These are phyloP conservation scores for Mormyrus proboscirostris DNA, from an alignment of 2,797 vertebrate genomes.

Conservation along the genomic window DNA sequence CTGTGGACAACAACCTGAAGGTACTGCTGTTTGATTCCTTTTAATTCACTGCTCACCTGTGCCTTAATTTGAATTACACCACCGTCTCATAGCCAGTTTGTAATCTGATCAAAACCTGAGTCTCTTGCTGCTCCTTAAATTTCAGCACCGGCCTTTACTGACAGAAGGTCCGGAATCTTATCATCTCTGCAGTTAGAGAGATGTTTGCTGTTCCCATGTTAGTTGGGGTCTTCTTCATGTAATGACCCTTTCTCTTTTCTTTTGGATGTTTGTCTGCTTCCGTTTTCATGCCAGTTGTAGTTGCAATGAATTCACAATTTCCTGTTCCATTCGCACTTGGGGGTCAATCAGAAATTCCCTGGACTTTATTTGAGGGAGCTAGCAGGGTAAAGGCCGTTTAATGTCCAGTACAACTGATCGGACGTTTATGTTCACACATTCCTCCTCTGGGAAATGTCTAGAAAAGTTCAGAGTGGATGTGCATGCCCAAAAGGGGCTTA, in stretches of 20 bases:
- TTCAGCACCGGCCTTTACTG: not conserved
- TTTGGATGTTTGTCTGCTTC: not conserved
- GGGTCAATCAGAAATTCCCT: not conserved
- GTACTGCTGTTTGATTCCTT: not conserved
- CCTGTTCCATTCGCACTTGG: not conserved
- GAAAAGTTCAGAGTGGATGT: not conserved
- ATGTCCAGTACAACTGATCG: not conserved
- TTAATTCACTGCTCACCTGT: not conserved
- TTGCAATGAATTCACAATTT: not conserved
- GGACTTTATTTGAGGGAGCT: not conserved
- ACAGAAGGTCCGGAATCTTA: not conserved
- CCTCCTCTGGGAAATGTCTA: not conserved
- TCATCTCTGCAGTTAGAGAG: not conserved
- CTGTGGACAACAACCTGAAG: not conserved
- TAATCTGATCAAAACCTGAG: not conserved
- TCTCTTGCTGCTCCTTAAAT: not conserved
- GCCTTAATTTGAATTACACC: not conserved
- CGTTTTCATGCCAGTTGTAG: not conserved
- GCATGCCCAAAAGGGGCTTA: not conserved
- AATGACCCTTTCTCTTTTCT: not conserved
- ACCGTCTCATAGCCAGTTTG: not conserved
- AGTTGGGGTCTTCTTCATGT: not conserved
- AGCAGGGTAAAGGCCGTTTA: not conserved
- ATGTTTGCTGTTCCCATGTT: not conserved
- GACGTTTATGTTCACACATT: not conserved